Evolutionary conservation across 2,888 invertebrate species (phyloP).

Genomic region (Thymelicus lineola): DNA sequence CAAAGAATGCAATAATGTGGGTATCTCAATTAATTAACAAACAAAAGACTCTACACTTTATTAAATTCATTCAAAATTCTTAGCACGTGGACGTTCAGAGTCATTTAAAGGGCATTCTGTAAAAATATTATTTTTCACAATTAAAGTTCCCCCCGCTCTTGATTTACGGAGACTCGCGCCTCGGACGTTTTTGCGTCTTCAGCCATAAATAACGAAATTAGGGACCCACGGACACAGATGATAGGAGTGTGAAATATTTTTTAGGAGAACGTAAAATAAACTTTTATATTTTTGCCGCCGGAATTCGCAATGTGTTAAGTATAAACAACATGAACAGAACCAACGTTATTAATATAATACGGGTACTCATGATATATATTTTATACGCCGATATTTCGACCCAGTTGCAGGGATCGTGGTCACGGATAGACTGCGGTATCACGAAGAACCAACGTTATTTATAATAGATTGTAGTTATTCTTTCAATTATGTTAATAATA

Average conservation of each 20-base stretch:
- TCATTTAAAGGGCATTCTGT: conserved; percentile 58
- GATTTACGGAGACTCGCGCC: conserved; percentile 61
- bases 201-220: conserved; percentile 71
- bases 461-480: too few relatives aligned
- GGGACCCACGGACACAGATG: conserved; percentile 47
- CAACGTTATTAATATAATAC: too few relatives aligned
- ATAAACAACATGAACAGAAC: too few relatives aligned
- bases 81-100: conserved; percentile 58
- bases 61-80: conserved; percentile 60
- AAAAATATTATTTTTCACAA: conserved; percentile 73
- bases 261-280: not conserved
- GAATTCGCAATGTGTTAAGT: not conserved
- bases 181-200: conserved; percentile 63
- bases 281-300: not conserved
- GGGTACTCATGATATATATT: too few relatives aligned
- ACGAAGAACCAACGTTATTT: too few relatives aligned
- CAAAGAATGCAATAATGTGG: not conserved
- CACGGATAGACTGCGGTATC: too few relatives aligned
- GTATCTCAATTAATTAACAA: conserved; percentile 40
- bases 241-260: conserved; percentile 17
- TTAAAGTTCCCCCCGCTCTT: conserved; percentile 60
- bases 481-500: too few relatives aligned
- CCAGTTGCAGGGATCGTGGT: too few relatives aligned
- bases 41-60: conserved; percentile 44
- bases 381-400: too few relatives aligned